These are phyloP conservation scores for Caenorhabditis sp. DNA, from an alignment of 2,888 invertebrate species.

Conservation along the genomic window DNA sequence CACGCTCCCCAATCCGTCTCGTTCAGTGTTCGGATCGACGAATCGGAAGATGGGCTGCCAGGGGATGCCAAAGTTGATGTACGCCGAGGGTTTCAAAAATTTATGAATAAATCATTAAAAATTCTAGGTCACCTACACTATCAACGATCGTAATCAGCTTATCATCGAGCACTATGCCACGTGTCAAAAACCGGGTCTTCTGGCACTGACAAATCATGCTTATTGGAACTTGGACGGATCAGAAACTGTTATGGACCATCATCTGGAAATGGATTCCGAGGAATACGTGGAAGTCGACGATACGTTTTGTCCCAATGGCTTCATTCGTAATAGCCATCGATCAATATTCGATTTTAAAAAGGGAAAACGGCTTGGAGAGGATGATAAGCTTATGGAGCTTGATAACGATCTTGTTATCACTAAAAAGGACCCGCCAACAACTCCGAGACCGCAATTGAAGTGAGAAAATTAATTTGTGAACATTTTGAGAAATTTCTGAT, in stretches of 20 bases:
- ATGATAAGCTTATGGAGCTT: constrained; percentile 44
- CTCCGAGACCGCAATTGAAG: constrained; percentile 26
- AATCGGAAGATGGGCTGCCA: constrained; percentile 68
- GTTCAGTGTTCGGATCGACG: constrained; percentile 48
- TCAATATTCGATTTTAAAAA: constrained; percentile 54
- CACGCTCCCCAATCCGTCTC: constrained; percentile 63
- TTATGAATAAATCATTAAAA: not conserved
- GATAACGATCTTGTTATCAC: constrained; percentile 60
- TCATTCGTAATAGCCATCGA: not conserved
- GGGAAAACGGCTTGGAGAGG: constrained; percentile 19
- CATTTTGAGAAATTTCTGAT: no score
- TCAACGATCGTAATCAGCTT: constrained; percentile 74
- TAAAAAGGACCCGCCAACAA: constrained; percentile 22
- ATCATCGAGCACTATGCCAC: constrained; percentile 71
- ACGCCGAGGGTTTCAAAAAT: not conserved
- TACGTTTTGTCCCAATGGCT: constrained; percentile 63
- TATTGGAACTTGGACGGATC: constrained; percentile 75
- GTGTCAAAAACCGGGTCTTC: constrained; percentile 54
- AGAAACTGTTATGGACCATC: constrained; percentile 59
- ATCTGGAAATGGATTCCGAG: constrained; percentile 58
- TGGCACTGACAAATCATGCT: constrained; percentile 72
- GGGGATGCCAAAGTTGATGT: constrained; percentile 72
- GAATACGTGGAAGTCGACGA: constrained; percentile 67
- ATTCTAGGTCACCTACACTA: constrained; percentile 71
- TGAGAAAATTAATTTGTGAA: not conserved